A percentile compares a stretch with the other conserved stretches of the same genome.
These are phyloP conservation scores for Porites lobata DNA, from an alignment of 92 coral and sea anemone species.

Conservation along the genomic window DNA sequence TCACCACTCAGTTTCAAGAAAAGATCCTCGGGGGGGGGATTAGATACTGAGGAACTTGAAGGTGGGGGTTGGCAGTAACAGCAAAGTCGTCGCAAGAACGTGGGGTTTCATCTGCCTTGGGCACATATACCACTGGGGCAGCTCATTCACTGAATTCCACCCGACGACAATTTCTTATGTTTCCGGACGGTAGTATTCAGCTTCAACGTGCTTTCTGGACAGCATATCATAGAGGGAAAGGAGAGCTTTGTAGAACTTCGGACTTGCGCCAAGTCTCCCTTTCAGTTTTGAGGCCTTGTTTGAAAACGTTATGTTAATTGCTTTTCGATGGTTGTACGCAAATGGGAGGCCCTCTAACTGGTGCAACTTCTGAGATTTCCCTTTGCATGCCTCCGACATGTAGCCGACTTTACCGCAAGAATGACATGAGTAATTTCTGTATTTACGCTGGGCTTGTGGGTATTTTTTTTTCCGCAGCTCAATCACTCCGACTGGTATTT, in stretches of 20 bases:
- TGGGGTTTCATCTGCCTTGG: slow-evolving; percentile 10
- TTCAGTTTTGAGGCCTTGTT: slow-evolving; percentile 50
- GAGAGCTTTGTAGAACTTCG: slow-evolving; percentile 50
- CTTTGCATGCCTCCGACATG: slow-evolving; percentile 12
- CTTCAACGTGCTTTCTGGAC: slow-evolving; percentile 34
- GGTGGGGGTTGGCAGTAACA: slow-evolving; percentile 31
- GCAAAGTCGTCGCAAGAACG: slow-evolving; percentile 38
- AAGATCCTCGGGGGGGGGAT: slow-evolving; percentile 59
- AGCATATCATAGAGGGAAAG: slow-evolving; percentile 38
- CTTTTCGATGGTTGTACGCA: slow-evolving; percentile 23
- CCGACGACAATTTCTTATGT: slow-evolving; percentile 31
- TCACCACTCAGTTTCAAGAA: slow-evolving; percentile 39
- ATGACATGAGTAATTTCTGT: slow-evolving; percentile 28
- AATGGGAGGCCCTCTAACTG: slow-evolving; percentile 4
- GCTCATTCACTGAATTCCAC: slow-evolving; percentile 57
- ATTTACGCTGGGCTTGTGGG: slow-evolving; percentile 29
- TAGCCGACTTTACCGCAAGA: slow-evolving; percentile 30
- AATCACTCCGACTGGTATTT: slow-evolving; percentile 28
- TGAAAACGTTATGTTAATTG: background rate
- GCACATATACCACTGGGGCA: slow-evolving; percentile 63
- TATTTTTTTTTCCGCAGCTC: slow-evolving; percentile 24
- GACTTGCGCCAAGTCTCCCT: slow-evolving; percentile 32
- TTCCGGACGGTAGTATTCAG: slow-evolving; percentile 45
- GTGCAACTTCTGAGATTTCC: slow-evolving; percentile 26
- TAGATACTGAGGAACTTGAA: slow-evolving; percentile 40